phyloP scores from a whole-genome alignment of 2,113 vertebrate species.

The Triplophysa siluroides region DNA sequence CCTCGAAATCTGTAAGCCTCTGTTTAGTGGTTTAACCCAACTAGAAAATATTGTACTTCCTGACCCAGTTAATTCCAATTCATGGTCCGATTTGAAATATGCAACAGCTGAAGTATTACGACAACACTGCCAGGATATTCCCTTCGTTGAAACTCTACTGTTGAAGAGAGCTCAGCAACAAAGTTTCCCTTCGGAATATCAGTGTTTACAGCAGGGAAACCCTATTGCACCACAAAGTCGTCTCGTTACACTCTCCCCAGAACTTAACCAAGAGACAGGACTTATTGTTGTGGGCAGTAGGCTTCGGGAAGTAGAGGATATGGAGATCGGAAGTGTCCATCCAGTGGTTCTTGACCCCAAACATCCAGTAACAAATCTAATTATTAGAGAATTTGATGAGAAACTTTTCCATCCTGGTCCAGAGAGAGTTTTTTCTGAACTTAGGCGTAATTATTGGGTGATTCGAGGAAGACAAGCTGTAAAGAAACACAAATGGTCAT shows the following conservation, averaged over 20 bases:
- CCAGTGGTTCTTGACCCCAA: not conserved
- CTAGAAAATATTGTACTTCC: not conserved
- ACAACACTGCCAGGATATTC: not conserved
- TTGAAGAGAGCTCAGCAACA: not conserved
- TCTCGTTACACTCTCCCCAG: not conserved
- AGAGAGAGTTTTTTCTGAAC: not conserved
- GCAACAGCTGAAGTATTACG: not conserved
- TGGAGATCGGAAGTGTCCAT: not conserved
- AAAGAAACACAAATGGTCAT: not conserved
- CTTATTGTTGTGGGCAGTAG: not conserved
- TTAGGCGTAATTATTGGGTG: not conserved
- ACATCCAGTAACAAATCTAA: not conserved
- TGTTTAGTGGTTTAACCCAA: not conserved
- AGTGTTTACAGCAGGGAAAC: not conserved
- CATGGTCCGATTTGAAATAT: not conserved
- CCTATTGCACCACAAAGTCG: not conserved
- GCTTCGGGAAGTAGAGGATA: not conserved
- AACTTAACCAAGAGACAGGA: not conserved
- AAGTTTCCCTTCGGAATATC: not conserved
- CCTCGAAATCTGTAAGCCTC: not conserved
- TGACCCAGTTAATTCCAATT: not conserved
- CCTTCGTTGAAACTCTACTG: not conserved
- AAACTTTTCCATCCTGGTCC: not conserved
- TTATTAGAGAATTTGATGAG: not conserved
- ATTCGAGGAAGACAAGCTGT: not conserved